Base-by-base conservation (phyloP, 2,113 vertebrate species). In the Heloderma charlesbogerti region DNA sequence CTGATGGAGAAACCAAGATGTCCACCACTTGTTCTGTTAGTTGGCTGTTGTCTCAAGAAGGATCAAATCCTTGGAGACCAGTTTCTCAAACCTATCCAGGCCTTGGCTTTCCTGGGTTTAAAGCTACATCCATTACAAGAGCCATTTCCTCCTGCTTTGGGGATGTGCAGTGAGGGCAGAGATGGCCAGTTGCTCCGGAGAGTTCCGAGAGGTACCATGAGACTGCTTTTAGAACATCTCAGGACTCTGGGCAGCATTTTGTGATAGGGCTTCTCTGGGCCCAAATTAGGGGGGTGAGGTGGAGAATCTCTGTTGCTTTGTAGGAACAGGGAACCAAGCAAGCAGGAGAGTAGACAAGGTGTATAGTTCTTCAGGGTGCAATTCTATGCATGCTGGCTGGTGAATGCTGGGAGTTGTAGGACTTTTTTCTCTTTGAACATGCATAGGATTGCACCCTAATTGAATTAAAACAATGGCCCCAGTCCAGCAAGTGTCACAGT, bases 241-340 rank as follows among this genome's bases (percentile, higher is more conserved):
- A 22, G 0, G 87, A 77, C 51, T 54, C 51, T 9, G 1, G 91
- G 94, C 60, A 86, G 93, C 90, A 94, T 91, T 96, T 93, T 89
- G 93, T 92, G 94, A 90, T 95, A 92, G n/a, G 45, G 88, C 94
- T 95, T 92, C 95, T 94, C 84, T 94, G 91, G 12, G 7, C 88
- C 93, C 87, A 93, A 92, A 92, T 6, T 6, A 6, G 72, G 72
- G 5, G n/a, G 15, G 34, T 63, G 20, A 1, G 34, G 12, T 29
- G 72, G 72, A 95, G 84, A 40, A 0, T 18, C 25, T 1, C 20
- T 57, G 27, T 93, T 90, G 60, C 12, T 63, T 94, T 45, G 0
- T 60, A 81, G 83, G 92, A 88, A 87, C 79, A 87, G 0, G 2
- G 25, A 88, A 93, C 94, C 91, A 93, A 94, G 0, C 60, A 88